Evolutionary conservation across 2,113 vertebrate species (phyloP).

Genomic region (Myrmophylax atrothorax): DNA sequence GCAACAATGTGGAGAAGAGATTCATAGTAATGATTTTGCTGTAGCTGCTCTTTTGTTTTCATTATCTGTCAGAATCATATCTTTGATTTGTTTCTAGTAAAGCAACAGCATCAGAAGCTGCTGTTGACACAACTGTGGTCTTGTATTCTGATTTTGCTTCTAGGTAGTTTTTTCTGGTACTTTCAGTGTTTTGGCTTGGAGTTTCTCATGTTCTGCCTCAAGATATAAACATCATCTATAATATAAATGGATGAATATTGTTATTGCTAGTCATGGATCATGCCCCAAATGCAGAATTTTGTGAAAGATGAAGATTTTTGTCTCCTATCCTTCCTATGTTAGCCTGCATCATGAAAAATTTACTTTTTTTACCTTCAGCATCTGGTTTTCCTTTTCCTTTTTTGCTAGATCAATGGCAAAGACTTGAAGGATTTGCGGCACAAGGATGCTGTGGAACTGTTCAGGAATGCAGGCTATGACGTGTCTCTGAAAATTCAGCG

Average conservation of each 20-base stretch:
- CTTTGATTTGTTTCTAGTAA: slow-evolving; percentile 25
- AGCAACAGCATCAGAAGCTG: not conserved
- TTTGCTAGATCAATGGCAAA: slow-evolving; percentile 86
- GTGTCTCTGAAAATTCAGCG: slow-evolving; percentile 87
- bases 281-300: not conserved
- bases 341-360: not conserved
- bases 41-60: not conserved
- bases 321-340: not conserved
- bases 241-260: not conserved
- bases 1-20: not conserved
- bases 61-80: not conserved
- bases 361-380: not conserved
- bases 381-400: not conserved
- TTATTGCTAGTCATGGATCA: not conserved
- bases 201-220: not conserved
- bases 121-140: not conserved
- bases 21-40: not conserved
- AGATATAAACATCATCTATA: not conserved
- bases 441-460: slow-evolving; percentile 85
- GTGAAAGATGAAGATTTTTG: not conserved
- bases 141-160: not conserved
- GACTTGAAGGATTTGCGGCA: slow-evolving; percentile 83
- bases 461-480: slow-evolving; percentile 84
- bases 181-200: not conserved
- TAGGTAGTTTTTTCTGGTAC: not conserved